These are phyloP conservation scores for Thymallus thymallus DNA, from an alignment of 2,113 vertebrate species.

Conservation along the genomic window DNA sequence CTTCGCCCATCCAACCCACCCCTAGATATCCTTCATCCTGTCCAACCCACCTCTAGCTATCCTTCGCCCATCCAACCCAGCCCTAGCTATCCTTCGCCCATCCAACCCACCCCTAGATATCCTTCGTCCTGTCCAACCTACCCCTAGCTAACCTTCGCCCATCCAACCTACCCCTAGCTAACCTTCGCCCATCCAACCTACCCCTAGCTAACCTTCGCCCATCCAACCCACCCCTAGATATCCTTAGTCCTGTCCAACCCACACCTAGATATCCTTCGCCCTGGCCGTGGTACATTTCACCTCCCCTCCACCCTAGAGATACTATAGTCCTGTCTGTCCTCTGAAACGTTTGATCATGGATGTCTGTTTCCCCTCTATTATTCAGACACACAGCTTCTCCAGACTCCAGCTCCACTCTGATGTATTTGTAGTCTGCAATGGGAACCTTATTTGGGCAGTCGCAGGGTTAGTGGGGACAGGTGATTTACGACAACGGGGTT, in stretches of 20 bases:
- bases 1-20: not conserved
- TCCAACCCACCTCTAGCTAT: not conserved
- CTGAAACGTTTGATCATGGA: slow-evolving; percentile 24
- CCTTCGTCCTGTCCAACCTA: not conserved
- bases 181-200: not conserved
- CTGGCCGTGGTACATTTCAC: not conserved
- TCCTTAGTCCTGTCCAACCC: not conserved
- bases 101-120: not conserved
- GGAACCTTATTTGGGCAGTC: slow-evolving; percentile 62
- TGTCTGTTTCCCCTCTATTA: slow-evolving; percentile 35
- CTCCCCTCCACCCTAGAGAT: not conserved
- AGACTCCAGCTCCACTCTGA: slow-evolving; percentile 15
- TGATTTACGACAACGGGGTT: slow-evolving; percentile 58
- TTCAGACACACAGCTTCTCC: slow-evolving; percentile 25
- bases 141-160: no score
- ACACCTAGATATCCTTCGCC: no score
- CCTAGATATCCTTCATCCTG: no score
- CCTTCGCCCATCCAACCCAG: not conserved
- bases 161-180: not conserved
- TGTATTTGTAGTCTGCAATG: slow-evolving; percentile 51
- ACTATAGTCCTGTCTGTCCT: no score
- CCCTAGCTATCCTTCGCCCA: no score
- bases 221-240: not conserved
- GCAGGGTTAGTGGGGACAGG: slow-evolving; percentile 42
- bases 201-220: no score